Base-by-base conservation (phyloP, 2,888 invertebrate genomes). In the Phaonia tiefii region DNA sequence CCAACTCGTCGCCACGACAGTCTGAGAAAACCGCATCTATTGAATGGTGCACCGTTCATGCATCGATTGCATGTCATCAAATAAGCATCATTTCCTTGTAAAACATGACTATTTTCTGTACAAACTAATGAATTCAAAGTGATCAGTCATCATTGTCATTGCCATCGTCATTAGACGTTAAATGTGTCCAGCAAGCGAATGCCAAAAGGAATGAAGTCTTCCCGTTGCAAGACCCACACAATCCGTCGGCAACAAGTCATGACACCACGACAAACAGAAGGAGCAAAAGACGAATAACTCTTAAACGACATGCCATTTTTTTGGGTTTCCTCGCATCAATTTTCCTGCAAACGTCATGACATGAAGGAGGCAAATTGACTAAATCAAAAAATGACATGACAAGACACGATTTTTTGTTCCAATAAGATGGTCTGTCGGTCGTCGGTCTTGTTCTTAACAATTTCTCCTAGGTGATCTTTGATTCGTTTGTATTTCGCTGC, bases 21-120 rank as follows among this genome's bases (percentile, higher is more conserved):
- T 31, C 31, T 31, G 4, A 31, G 8, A 31, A 31, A 31, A 31
- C 31, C 31, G 31, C 31, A 31, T 31, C 31, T 8, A 31, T 31
- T 31, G 8, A 31, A 31, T 31, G n/a, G n/a, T n/a, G n/a, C n/a
- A n/a, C n/a, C n/a, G 1, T 31, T 3, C 25, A 56, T 26, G 37
- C 37, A 42, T 37, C 31, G 17, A 67, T 76, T 77, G 58, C 76
- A 73, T 70, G 76, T 60, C 76, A 74, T 80, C 65, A 58, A 80
- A 80, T 70, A 76, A 74, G 76, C 76, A 73, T 22, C 20, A 70
- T 80, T 76, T 80, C 70, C 73, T 73, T 80, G 80, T 74, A 76
- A 80, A 76, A 76, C 73, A 80, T 66, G 73, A 70, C 65, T 74
- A 60, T 58, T 74, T 31, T 80, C 51, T 60, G 63, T 42, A 22